These are phyloP conservation scores for Aspidoscelis tigris DNA, from an alignment of 2,113 vertebrate genomes.

Conservation along the genomic window DNA sequence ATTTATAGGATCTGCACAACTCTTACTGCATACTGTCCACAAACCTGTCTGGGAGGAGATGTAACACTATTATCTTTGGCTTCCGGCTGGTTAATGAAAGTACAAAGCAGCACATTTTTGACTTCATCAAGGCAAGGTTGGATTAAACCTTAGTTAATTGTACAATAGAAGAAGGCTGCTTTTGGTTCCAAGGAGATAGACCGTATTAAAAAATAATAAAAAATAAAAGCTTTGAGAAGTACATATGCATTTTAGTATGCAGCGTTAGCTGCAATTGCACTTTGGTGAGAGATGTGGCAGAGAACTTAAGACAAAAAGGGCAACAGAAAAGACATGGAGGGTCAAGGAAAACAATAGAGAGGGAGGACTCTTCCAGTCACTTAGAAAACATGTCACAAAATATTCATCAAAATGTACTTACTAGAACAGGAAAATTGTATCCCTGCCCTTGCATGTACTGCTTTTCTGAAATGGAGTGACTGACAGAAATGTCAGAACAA, in stretches of 20 bases:
- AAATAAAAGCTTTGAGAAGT: not conserved
- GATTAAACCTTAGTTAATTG: not conserved
- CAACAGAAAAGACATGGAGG: too few relatives aligned
- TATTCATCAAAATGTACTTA: too few relatives aligned
- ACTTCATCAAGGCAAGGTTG: not conserved
- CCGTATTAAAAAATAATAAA: not conserved
- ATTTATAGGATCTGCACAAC: slow-evolving; percentile 2
- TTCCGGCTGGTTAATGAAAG: slow-evolving; percentile 16
- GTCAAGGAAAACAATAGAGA: not conserved
- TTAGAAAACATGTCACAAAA: too few relatives aligned
- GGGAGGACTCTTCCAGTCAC: too few relatives aligned
- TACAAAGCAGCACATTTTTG: not conserved
- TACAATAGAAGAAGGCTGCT: not conserved
- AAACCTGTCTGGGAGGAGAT: not conserved
- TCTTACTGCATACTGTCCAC: too few relatives aligned
- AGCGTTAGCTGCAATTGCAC: not conserved
- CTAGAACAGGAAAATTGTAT: too few relatives aligned
- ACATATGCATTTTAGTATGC: not conserved
- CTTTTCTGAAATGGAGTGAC: too few relatives aligned
- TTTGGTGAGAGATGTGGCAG: too few relatives aligned
- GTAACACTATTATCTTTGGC: slow-evolving; percentile 17
- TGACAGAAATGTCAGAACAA: too few relatives aligned
- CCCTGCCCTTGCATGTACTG: too few relatives aligned
- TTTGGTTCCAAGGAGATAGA: not conserved
- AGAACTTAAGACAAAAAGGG: too few relatives aligned